Evolutionary conservation across 1,140 invertebrate genomes (phyloP).

Genomic region (Lordiphosa collinella): DNA sequence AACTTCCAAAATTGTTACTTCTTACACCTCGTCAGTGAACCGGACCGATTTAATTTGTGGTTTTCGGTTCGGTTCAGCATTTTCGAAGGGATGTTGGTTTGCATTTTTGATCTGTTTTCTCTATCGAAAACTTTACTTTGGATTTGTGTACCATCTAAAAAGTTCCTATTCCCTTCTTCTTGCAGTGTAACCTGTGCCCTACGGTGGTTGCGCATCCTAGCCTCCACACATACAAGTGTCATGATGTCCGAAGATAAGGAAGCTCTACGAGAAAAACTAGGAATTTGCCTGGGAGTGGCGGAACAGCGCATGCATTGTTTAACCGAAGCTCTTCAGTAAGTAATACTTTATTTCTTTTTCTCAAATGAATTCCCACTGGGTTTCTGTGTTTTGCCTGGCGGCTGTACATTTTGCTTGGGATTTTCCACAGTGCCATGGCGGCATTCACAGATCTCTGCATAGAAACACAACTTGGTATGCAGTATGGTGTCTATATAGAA

Average conservation of each 20-base stretch:
- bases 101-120: too few relatives aligned
- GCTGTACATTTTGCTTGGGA: conserved; percentile 24
- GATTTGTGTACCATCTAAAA: too few relatives aligned
- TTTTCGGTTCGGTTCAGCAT: too few relatives aligned
- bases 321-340: conserved; percentile 78
- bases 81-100: too few relatives aligned
- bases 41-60: too few relatives aligned
- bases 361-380: neutral
- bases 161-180: too few relatives aligned
- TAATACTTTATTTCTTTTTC: conserved; percentile 9
- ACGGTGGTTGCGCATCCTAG: conserved; percentile 83
- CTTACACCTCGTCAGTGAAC: too few relatives aligned
- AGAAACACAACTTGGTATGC: conserved; percentile 55
- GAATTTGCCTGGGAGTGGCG: conserved; percentile 83
- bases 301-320: conserved; percentile 82
- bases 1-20: too few relatives aligned
- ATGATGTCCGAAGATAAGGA: conserved; percentile 80
- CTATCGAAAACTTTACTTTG: too few relatives aligned
- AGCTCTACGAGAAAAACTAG: conserved; percentile 79
- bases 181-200: conserved; percentile 83
- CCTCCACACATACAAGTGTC: conserved; percentile 83
- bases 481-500: conserved; percentile 65
- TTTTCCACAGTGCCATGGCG: conserved; percentile 55
- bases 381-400: neutral
- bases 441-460: conserved; percentile 49